These are phyloP conservation scores for Emys orbicularis DNA, from an alignment of 2,797 vertebrate species.

Conservation along the genomic window DNA sequence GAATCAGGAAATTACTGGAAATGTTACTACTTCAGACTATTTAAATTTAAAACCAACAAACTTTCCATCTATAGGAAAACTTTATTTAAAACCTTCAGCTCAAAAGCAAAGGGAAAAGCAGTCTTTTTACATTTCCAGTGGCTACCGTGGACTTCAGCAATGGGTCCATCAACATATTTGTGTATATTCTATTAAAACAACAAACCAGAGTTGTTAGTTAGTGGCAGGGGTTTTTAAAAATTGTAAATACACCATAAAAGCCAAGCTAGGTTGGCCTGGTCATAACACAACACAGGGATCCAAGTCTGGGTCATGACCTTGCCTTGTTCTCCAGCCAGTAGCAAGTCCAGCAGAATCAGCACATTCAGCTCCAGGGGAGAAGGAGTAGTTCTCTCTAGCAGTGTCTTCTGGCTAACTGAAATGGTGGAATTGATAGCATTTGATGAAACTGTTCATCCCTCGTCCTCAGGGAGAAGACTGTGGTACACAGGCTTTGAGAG, in stretches of 20 bases:
- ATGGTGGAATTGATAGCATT: neutral
- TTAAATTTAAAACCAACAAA: neutral
- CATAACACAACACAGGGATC: neutral
- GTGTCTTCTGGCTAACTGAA: neutral
- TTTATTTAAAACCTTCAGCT: neutral
- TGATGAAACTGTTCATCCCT: neutral
- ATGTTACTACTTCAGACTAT: neutral
- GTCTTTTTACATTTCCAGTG: neutral
- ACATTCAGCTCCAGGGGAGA: neutral
- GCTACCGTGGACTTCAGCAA: neutral
- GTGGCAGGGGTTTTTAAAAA: neutral
- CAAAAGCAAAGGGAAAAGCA: neutral
- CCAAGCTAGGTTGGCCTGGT: neutral
- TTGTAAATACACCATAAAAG: neutral
- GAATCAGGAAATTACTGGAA: neutral
- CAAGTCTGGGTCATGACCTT: neutral
- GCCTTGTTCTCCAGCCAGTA: neutral
- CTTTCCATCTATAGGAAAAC: neutral
- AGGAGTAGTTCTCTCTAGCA: neutral
- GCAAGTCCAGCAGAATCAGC: neutral
- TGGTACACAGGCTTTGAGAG: neutral
- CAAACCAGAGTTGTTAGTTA: neutral
- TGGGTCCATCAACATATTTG: neutral
- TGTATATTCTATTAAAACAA: neutral
- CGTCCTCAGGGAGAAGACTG: neutral